Base-by-base conservation (phyloP, 2,797 vertebrate genomes). In the Triplophysa yarkandensis region DNA sequence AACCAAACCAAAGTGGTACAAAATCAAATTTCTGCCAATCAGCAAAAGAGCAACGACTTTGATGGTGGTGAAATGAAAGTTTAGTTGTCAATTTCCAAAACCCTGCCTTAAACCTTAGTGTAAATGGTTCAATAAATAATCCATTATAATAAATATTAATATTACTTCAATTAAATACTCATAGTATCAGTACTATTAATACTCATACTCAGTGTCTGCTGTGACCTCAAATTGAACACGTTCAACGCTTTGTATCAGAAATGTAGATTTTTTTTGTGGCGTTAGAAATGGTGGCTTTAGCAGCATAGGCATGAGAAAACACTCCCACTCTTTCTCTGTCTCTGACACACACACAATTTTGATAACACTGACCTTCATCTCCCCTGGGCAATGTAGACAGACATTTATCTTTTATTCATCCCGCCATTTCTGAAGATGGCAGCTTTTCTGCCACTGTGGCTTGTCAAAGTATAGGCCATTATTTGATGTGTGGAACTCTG, bases 321-420 rank as follows among this genome's bases (percentile, higher is more conserved):
- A 23, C 41, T 43, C 7, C 16, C 41, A 16, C 41, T 52, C 19
- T 48, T 9, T 32, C 46, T 4, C 28, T 21, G 10, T 25, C 52
- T 60, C 32, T 39, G 23, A 61, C 30, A 52, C 52, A 62, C 67
- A 44, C 67, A 41, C 67, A 41, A 48, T 19, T 58, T 30, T 62
- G 58, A 46, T 57, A 82, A 69, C 8, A 21, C 62, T 88, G 87
- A 90, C 89, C 90, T 90, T 91, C 88, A 86, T 87, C 81, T 88
- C 84, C 79, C 78, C 63, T 63, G 82, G 84, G 84, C 57, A 68
- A 54, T 64, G 77, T 83, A 80, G 80, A 77, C 83, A 88, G 85
- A 83, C 87, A 87, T 90, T 88, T 88, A 89, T 90, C 83, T 90
- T 91, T 89, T 90, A 91, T 91, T 90, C 86, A 90, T 90, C 88